Evolutionary conservation across 1,140 invertebrate genomes (phyloP), one percentile per base, ranked within the genome.

Genomic region (Trichogramma pretiosum): DNA sequence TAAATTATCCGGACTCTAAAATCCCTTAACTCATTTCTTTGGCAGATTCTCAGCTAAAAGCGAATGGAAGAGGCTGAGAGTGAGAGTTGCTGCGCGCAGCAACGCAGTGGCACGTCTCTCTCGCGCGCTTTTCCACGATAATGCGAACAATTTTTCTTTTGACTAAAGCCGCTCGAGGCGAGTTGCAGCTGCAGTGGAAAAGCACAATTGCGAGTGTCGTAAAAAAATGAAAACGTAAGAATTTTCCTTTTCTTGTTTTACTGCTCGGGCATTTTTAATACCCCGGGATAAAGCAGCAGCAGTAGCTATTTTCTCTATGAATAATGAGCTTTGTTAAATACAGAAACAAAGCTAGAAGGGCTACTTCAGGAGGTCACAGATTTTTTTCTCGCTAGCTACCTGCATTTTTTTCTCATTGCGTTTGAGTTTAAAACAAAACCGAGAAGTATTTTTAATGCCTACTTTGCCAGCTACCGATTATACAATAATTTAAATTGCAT

Each of bases 1-100:
- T 39, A 39, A 46, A 46, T 46, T 46, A 46, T 39, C 35, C 45
- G 45, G 26, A 39, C 44, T 34, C 35, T 19, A 37, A 28, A 46
- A 46, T 39, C 35, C 45, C 26, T 39, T 39, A 39, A 26, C 45
- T 46, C 45, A 39, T 46, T 46, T 46, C 45, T 46, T 46, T 46
- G 45, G 45, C 43, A 46, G 43, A 39, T 46, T 28, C 36, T 26
- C 45, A 39, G 42, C 5, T 24, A 26, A 26, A 26, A 26, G 13
- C 24, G 24, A 11, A 5, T 28, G 5, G 24, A 28, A 28, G 24
- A 28, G 24, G 24, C 24, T 11, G 24, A n/a, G n/a, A n/a, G n/a
- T n/a, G n/a, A n/a, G n/a, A n/a, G n/a, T n/a, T n/a, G n/a, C n/a
- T n/a, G n/a, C n/a, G n/a, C n/a, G n/a, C n/a, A n/a, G n/a, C n/a